phyloP scores from a whole-genome alignment of 2,888 invertebrate species.

The Tenodera sinensis region DNA sequence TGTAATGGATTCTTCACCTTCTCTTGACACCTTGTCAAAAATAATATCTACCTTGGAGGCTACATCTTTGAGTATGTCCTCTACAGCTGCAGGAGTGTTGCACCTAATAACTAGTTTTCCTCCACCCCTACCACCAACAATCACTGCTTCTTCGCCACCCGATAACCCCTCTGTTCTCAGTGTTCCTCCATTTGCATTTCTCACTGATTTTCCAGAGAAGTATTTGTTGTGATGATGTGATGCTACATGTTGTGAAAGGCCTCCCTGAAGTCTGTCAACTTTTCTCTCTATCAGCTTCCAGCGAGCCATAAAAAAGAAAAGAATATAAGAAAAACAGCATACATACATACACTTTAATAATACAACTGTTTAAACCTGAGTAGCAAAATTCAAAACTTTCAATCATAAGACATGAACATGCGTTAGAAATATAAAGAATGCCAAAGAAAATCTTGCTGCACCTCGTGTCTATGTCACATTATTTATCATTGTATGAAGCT shows the following conservation, averaged over 20 bases:
- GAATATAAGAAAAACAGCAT: neutral
- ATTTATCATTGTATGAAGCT: no score
- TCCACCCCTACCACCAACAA: neutral
- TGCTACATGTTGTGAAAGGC: neutral
- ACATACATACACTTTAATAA: no score
- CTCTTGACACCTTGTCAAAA: constrained; percentile 40
- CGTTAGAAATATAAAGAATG: no score
- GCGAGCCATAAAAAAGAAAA: neutral
- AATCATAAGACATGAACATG: no score
- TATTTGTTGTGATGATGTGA: neutral
- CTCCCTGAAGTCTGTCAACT: constrained; percentile 16
- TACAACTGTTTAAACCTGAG: no score
- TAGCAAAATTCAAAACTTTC: no score
- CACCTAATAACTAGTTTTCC: constrained; percentile 40
- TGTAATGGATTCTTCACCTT: constrained; percentile 22
- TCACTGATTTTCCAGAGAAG: neutral
- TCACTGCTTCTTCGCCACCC: constrained; percentile 15
- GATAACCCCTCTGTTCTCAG: neutral
- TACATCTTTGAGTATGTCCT: constrained; percentile 44
- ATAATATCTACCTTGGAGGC: constrained; percentile 47
- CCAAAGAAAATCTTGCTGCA: no score
- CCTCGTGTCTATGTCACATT: no score
- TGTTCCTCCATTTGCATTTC: neutral
- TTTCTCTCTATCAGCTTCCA: constrained; percentile 20
- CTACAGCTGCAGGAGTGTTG: constrained; percentile 40